Evolutionary conservation across 2,888 invertebrate genomes (phyloP).

Genomic region (Brenthis ino): DNA sequence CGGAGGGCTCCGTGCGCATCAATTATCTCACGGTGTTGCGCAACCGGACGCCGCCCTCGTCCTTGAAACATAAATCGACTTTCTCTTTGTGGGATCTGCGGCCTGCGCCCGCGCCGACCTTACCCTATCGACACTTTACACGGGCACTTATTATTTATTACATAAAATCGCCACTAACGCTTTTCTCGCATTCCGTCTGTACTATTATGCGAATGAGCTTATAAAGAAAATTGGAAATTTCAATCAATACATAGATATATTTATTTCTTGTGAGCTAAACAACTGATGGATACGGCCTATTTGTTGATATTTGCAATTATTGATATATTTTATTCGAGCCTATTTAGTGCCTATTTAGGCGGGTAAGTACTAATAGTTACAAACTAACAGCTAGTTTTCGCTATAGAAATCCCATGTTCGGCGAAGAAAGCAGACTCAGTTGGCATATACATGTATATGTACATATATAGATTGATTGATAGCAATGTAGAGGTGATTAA

Average conservation of each 20-base stretch:
- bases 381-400: too few species aligned
- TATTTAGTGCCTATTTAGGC: too few species aligned
- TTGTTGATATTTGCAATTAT: too few species aligned
- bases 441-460: background rate
- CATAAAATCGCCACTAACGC: background rate
- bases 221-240: too few species aligned
- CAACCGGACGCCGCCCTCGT: conserved; percentile 71
- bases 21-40: conserved; percentile 66
- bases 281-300: too few species aligned
- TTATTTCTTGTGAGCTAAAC: too few species aligned
- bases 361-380: too few species aligned
- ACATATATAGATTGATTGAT: background rate
- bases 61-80: conserved; percentile 72
- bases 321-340: too few species aligned
- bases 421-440: too few species aligned
- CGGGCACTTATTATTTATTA: conserved; percentile 24
- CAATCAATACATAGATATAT: too few species aligned
- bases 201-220: background rate
- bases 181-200: background rate
- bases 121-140: conserved; percentile 35
- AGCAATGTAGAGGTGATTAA: too few species aligned
- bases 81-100: conserved; percentile 61
- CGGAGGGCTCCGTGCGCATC: conserved; percentile 43
- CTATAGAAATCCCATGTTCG: too few species aligned
- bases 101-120: conserved; percentile 40